phyloP scores from a whole-genome alignment of 2,113 vertebrate species.

The Tichodroma muraria region DNA sequence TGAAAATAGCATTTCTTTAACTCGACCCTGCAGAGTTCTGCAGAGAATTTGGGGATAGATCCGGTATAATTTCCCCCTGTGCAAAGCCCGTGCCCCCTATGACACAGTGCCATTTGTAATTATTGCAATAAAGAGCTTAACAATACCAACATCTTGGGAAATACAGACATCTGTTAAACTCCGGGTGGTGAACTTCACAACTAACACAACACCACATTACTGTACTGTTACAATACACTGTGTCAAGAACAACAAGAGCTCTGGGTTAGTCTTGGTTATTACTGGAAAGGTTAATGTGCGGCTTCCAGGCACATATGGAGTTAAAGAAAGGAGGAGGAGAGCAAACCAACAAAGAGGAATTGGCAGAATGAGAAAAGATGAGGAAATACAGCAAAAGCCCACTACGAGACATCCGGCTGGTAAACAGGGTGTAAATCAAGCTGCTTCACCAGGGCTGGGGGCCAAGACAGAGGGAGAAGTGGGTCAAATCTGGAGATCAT shows the following conservation, averaged over 20 bases:
- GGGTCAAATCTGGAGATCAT: not conserved
- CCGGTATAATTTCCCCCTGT: fast-evolving
- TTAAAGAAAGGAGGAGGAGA: slow-evolving; percentile 25
- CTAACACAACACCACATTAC: slow-evolving; percentile 67
- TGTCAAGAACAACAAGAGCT: slow-evolving; percentile 62
- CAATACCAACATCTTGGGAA: slow-evolving; percentile 71
- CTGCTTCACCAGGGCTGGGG: slow-evolving; percentile 9
- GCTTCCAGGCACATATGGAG: slow-evolving; percentile 19
- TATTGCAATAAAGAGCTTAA: slow-evolving; percentile 49
- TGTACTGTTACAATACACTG: slow-evolving; percentile 68
- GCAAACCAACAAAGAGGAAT: not conserved
- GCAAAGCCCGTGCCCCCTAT: slow-evolving; percentile 35
- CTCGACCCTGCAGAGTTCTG: not conserved
- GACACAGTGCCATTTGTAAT: slow-evolving; percentile 10
- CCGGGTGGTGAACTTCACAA: slow-evolving; percentile 63
- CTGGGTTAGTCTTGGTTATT: slow-evolving; percentile 55
- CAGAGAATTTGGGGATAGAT: not conserved
- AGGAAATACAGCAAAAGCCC: slow-evolving; percentile 53
- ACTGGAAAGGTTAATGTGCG: slow-evolving; percentile 28
- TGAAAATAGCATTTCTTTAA: not conserved
- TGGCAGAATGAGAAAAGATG: slow-evolving; percentile 22
- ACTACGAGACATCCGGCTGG: not conserved
- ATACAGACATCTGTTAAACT: slow-evolving; percentile 71
- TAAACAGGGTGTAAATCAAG: slow-evolving; percentile 56
- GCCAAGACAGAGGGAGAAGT: not conserved